phyloP scores from a whole-genome alignment of 2,888 invertebrate species.

The Sesia apiformis region DNA sequence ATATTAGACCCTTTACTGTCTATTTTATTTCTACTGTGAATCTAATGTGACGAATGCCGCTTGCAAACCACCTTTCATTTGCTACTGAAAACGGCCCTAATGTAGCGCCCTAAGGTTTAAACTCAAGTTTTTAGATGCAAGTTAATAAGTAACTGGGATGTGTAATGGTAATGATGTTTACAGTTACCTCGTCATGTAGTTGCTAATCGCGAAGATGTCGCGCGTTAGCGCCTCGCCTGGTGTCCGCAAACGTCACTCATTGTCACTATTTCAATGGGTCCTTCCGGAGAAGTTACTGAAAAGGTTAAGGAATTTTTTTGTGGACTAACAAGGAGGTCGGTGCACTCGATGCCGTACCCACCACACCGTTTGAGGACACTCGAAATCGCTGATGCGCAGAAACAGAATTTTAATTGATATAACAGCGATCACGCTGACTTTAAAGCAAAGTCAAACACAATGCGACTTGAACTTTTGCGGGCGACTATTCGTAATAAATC shows the following conservation, averaged over 20 bases:
- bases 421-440: no score
- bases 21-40: no score
- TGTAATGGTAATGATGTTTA: slow-evolving; percentile 67
- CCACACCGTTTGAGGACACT: no score
- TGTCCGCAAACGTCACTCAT: slow-evolving; percentile 66
- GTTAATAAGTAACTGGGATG: slow-evolving; percentile 9
- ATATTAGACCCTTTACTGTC: no score
- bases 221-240: slow-evolving; percentile 72
- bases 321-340: neutral
- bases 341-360: no score
- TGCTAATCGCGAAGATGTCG: slow-evolving; percentile 60
- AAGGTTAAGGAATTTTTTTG: neutral
- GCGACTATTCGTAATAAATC: no score
- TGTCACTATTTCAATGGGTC: slow-evolving; percentile 55
- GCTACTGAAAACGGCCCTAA: neutral
- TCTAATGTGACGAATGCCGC: neutral
- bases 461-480: no score
- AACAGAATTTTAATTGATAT: no score
- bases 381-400: no score
- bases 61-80: neutral
- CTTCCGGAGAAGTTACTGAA: slow-evolving; percentile 20
- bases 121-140: neutral
- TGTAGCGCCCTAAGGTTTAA: neutral
- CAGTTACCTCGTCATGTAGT: slow-evolving; percentile 65
- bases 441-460: no score